phyloP scores from a whole-genome alignment of 2,797 vertebrate genomes.

The Sebastolobus altivelis region DNA sequence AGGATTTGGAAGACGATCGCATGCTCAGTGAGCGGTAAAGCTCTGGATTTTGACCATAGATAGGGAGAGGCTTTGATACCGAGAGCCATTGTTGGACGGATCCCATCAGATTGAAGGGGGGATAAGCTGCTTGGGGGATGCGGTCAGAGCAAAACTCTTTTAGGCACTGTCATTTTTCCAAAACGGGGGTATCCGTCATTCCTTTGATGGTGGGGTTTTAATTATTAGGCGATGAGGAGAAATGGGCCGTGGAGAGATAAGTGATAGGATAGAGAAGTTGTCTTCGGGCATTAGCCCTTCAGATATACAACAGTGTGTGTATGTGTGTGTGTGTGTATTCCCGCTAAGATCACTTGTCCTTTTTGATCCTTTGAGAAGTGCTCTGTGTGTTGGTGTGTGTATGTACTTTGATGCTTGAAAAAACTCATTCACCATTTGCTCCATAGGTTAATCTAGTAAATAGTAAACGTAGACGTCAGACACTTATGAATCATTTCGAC shows the following conservation, averaged over 20 bases:
- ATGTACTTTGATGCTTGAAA: constrained; percentile 15
- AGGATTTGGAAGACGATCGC: constrained; percentile 50
- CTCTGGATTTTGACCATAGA: constrained; percentile 73
- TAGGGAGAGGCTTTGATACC: constrained; percentile 66
- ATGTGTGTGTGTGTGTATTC: neutral
- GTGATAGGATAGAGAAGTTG: constrained; percentile 34
- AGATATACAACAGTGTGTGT: constrained; percentile 33
- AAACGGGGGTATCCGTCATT: constrained; percentile 55
- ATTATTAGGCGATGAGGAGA: constrained; percentile 60
- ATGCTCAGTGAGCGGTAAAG: constrained; percentile 51
- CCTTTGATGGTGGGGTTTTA: constrained; percentile 70
- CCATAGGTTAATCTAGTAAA: neutral
- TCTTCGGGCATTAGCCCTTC: constrained; percentile 40
- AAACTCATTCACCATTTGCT: constrained; percentile 7
- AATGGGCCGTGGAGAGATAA: constrained; percentile 66
- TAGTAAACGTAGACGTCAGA: neutral
- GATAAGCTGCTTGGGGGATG: constrained; percentile 68
- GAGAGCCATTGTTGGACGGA: constrained; percentile 69
- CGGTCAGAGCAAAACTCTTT: constrained; percentile 61
- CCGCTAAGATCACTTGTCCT: constrained; percentile 11
- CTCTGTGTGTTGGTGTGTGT: neutral
- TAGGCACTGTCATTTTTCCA: constrained; percentile 60
- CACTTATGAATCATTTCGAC: neutral
- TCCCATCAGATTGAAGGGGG: constrained; percentile 67
- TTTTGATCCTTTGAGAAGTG: constrained; percentile 39